These are phyloP conservation scores for Orthonyx spaldingii DNA, from an alignment of 2,113 vertebrate species.

Conservation along the genomic window DNA sequence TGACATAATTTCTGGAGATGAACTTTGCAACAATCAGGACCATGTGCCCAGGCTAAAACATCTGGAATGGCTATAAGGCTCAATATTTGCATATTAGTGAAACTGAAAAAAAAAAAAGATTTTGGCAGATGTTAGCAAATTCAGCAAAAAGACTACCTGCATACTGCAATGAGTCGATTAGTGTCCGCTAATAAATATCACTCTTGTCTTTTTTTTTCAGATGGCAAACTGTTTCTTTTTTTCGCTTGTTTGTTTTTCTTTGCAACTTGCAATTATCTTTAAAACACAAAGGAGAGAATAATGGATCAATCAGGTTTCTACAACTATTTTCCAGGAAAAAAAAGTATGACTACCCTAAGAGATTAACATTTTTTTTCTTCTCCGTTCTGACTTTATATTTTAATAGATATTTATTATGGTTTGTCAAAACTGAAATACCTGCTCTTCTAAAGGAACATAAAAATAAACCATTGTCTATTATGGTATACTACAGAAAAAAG, in stretches of 20 bases:
- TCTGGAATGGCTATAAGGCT: background rate
- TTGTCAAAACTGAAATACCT: background rate
- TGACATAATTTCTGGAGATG: background rate
- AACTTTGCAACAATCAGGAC: background rate
- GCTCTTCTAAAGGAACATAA: background rate
- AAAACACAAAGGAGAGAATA: background rate
- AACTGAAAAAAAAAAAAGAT: background rate
- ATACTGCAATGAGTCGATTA: background rate
- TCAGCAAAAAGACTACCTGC: background rate
- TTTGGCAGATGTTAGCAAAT: background rate
- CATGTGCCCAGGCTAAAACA: background rate
- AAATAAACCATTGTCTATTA: background rate
- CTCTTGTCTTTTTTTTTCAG: background rate
- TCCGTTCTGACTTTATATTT: background rate
- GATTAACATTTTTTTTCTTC: background rate
- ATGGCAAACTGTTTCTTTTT: background rate
- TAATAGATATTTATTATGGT: slow-evolving; percentile 13
- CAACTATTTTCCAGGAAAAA: background rate
- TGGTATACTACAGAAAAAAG: background rate
- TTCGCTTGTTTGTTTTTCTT: background rate
- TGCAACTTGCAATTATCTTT: background rate
- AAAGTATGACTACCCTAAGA: background rate
- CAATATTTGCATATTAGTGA: background rate
- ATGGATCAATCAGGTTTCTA: background rate
- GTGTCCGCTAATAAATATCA: background rate